phyloP scores from a whole-genome alignment of 2,888 invertebrate species.

The Laothoe populi region DNA sequence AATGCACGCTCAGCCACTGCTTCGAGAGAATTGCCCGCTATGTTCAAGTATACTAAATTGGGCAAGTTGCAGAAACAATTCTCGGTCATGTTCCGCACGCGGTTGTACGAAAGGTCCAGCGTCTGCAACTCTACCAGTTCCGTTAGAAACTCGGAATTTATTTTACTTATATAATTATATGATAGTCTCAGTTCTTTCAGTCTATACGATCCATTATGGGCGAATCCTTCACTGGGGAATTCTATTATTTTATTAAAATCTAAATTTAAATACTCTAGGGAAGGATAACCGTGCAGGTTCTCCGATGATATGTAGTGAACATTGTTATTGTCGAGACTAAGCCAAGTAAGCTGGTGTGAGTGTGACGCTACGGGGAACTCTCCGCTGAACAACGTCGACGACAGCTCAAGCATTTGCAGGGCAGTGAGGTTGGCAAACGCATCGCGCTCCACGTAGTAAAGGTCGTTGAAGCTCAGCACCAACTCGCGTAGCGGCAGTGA shows the following conservation, averaged over 20 bases:
- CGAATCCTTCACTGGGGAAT: slow-evolving; percentile 83
- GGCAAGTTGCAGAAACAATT: slow-evolving; percentile 88
- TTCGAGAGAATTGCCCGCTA: slow-evolving; percentile 90
- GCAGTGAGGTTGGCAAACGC: slow-evolving; percentile 87
- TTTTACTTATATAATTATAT: slow-evolving; percentile 88
- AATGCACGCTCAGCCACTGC: slow-evolving; percentile 89
- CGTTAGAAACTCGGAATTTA: slow-evolving; percentile 88
- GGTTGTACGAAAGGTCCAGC: slow-evolving; percentile 90
- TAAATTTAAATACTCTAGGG: slow-evolving; percentile 91
- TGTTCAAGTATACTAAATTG: slow-evolving; percentile 89
- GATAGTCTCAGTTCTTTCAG: slow-evolving; percentile 91
- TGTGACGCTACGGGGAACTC: slow-evolving; percentile 88
- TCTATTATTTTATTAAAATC: slow-evolving; percentile 91
- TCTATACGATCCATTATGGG: slow-evolving; percentile 81
- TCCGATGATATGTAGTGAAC: slow-evolving; percentile 84
- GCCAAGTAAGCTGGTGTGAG: slow-evolving; percentile 88
- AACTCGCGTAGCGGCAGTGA: slow-evolving; percentile 91
- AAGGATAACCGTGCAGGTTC: slow-evolving; percentile 87
- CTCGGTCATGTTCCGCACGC: slow-evolving; percentile 85
- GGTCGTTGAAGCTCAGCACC: slow-evolving; percentile 93
- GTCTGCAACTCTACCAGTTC: slow-evolving; percentile 88
- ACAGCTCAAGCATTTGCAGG: slow-evolving; percentile 91
- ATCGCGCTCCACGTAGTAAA: slow-evolving; percentile 88
- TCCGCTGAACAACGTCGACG: slow-evolving; percentile 90
- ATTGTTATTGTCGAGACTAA: slow-evolving; percentile 93